Conservation (phyloP, 2,113 vertebrate genomes). For the Octodon degus region DNA sequence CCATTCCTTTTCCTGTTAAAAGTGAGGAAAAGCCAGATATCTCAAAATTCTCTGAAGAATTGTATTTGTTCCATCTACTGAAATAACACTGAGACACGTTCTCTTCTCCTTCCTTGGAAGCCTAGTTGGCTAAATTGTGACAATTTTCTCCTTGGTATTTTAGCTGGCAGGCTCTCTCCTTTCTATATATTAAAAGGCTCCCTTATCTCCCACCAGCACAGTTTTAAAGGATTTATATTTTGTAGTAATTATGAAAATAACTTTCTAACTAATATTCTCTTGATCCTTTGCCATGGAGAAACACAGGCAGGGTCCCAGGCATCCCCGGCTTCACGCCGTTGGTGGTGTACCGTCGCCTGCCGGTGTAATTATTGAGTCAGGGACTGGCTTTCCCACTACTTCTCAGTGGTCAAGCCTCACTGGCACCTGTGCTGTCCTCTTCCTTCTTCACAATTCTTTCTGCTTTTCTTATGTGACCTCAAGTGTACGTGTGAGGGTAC, state of each 20-base stretch:
- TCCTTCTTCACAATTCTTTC: background rate
- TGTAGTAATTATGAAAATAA: background rate
- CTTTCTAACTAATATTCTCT: background rate
- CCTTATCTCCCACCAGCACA: background rate
- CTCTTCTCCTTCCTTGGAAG: background rate
- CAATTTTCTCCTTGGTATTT: background rate
- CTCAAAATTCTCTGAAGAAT: background rate
- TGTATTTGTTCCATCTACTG: background rate
- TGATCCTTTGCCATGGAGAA: background rate
- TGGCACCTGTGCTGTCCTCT: background rate
- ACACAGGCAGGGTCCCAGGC: background rate
- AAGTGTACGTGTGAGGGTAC: background rate
- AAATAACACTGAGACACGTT: background rate
- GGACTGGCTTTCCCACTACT: background rate
- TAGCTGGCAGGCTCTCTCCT: background rate
- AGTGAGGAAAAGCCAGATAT: background rate
- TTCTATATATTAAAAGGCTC: accelerated
- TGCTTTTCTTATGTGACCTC: background rate
- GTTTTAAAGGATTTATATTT: background rate
- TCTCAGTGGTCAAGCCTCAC: background rate
- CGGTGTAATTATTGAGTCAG: background rate
- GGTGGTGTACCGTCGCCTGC: background rate
- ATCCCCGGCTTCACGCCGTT: background rate
- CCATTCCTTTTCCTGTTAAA: slow-evolving; percentile 12
- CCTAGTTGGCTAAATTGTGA: background rate